Evolutionary conservation across 37 sponge, comb jelly and placozoan genomes (phyloP), one percentile per base, ranked within the genome.

Genomic region (Mnemiopsis leidyi): DNA sequence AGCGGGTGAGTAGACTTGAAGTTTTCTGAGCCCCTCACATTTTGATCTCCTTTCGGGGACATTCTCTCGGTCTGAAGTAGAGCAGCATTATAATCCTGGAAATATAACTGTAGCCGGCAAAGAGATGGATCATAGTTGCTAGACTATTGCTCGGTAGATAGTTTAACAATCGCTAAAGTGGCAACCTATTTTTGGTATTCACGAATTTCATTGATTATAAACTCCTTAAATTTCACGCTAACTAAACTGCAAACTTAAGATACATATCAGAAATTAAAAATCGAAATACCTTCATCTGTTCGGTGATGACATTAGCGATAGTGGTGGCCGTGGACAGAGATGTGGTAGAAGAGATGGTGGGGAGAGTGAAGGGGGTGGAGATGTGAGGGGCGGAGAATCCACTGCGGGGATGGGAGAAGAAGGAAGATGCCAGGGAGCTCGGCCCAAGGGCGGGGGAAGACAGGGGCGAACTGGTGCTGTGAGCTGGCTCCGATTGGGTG

Each of bases 1-100:
- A 85, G 48, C 23, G 90, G 90, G 24, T 85, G 90, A 26, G 90
- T 38, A 29, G 90, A 85, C 48, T 85, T 85, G 90, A 85, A 85
- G 26, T 26, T 40, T 13, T 85, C 90, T 7, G 73, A 30, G 26
- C 23, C 73, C 33, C 32, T 77, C 20, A 28, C 79, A 20, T 28
- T 18, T 31, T 77, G 73, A 16, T 26, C 79, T 5, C 79, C 79
- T 34, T 77, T 77, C 2, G 79, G 79, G 35, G 79, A 77, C 32
- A 32, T 20, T 77, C 79, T 77, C 32, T 77, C 79, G 35, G 79
- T 7, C 79, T 77, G 79, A 77, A 77, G 18, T 16, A 20, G 36
- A 69, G 61, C n/a, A n/a, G n/a, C n/a, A n/a, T n/a, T n/a, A n/a
- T n/a, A n/a, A n/a, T n/a, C n/a, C n/a, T n/a, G n/a, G n/a, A n/a